Evolutionary conservation across 2,888 invertebrate genomes (phyloP), one percentile per base, ranked within the genome.

Genomic region (Rhagium mordax): DNA sequence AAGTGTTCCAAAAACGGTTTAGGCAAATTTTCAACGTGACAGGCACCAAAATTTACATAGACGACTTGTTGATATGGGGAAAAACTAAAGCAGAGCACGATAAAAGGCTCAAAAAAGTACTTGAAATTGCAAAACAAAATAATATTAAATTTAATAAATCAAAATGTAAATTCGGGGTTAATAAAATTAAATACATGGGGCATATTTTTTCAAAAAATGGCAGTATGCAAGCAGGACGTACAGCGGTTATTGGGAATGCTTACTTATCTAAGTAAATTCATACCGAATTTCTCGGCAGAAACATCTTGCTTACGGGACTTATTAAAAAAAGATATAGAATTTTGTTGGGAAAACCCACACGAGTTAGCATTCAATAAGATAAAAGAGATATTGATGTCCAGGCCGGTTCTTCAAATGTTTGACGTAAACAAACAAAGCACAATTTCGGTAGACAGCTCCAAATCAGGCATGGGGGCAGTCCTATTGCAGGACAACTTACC

Each of bases 111-210:
- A 81, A 62, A 55, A 77, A 74, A 76, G 78, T 66, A 41, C 71
- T 80, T n/a, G 10, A 75, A 53, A 48, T 66, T 71, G 79, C 78
- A 13, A 47, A 51, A 62, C 72, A 29, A 29, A 29, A 6, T 29
- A 6, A 8, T 29, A 2, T 6, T 29, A 29, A 69, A 60, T 81
- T 81, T 49, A 80, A 79, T 62, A 27, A 47, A 60, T 41, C 71
- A 18, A 82, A 82, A 74, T 78, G 78, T 8, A 29, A 29, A 2
- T 29, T 29, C 6, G 6, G 6, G 29, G 29, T 29, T 29, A 29
- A 29, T 64, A 74, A 79, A 73, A 71, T 83, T 7, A 79, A 75
- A 61, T 82, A 77, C 72, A 47, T 83, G 7, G 82, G 82, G 51
- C 80, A 82, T 57, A 73, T 70, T n/a, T 70, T 81, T 20, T 70